Base-by-base conservation (phyloP, 2,888 invertebrate species). In the Himalopsyche anomala region DNA sequence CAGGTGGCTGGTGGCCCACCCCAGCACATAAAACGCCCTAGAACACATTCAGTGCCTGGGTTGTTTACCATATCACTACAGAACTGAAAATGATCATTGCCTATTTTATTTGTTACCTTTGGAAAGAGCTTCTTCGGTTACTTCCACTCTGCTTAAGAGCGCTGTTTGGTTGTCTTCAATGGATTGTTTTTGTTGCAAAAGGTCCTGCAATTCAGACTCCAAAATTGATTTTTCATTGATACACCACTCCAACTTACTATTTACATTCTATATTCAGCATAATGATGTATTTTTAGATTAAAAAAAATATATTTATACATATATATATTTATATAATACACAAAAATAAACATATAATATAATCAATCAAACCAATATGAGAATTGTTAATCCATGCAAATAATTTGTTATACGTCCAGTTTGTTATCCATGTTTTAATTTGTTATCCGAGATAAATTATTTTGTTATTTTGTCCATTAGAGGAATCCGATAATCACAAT, bases 151-250 rank as follows among this genome's bases (percentile, higher is more conserved):
- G 87, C 91, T 91, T 89, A 92, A 93, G 54, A 94, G 90, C 80
- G 94, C 92, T 69, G 91, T 92, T 88, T 95, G 91, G 90, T 94
- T 94, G 19, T 92, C 92, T 89, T 95, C 95, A 81, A 96, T 91
- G 87, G 95, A 94, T 88, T 94, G 94, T 91, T 96, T 96, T 90
- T 96, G 95, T 90, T 95, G 94, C 87, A 95, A 91, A 88, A 95
- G 91, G 90, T 95, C 95, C 92, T 96, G 94, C 85, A 95, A 91
- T 90, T 95, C 94, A 89, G 92, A 93, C 92, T 95, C 95, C 36
- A 95, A 92, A 85, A 92, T 93, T 90, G 95, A 92, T 91, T 95
- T 94, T 90, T 95, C 95, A 87, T 93, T 93, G 85, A 94, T 93
- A 79, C 94, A 93, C 90, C 95, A 95, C 89, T 94, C 94, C 88